These are phyloP conservation scores for Euborellia annulipes DNA, from an alignment of 1,140 invertebrate species.

Conservation along the genomic window DNA sequence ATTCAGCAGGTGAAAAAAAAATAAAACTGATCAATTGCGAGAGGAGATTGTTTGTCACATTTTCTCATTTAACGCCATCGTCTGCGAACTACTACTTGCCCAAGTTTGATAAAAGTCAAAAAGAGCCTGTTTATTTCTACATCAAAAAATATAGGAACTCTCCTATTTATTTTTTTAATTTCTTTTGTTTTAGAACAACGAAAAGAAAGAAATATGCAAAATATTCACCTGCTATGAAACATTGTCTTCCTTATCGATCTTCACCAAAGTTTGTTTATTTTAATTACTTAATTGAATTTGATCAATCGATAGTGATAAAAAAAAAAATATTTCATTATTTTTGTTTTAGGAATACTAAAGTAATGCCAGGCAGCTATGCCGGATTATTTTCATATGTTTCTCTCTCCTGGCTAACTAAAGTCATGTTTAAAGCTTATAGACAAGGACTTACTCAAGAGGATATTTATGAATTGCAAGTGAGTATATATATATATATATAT, in stretches of 20 bases:
- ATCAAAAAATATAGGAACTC: no score
- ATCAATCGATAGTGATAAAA: background rate
- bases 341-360: constrained; percentile 2
- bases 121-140: no score
- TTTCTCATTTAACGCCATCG: no score
- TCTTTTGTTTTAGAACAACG: background rate
- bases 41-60: no score
- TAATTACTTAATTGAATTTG: background rate
- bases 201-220: constrained; percentile 5
- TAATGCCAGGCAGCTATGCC: constrained; percentile 13
- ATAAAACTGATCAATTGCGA: no score
- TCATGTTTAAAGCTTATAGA: constrained; percentile 16
- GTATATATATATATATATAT: background rate
- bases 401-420: constrained; percentile 14
- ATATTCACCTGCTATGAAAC: constrained; percentile 7
- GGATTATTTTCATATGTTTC: constrained; percentile 15
- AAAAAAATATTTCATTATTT: constrained; percentile 23
- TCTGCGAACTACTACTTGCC: no score
- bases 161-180: no score
- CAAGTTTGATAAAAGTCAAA: no score
- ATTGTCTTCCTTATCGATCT: constrained; percentile 5
- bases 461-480: constrained; percentile 15
- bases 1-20: no score
- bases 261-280: background rate
- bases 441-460: constrained; percentile 14